Percentiles rank a stretch among this genome's conserved stretches.
Conservation (phyloP, 2,113 vertebrate genomes). For the Actinemys pallida region DNA sequence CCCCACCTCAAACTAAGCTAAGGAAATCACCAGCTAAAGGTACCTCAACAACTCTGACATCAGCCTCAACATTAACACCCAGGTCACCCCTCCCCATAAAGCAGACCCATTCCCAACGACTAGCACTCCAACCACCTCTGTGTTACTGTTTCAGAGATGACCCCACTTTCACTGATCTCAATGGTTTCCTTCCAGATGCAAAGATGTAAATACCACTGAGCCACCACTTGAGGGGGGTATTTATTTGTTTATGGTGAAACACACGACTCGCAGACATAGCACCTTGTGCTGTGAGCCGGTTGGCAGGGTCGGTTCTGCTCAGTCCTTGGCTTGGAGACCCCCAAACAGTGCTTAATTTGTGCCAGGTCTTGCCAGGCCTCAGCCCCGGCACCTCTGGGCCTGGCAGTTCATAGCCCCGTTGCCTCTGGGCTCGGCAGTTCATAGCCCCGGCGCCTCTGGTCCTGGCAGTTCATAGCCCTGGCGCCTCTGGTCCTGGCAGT, state of each 20-base stretch:
- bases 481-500: no score
- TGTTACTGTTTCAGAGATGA: not conserved
- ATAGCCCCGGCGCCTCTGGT: no score
- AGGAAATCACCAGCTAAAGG: not conserved
- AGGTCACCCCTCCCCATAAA: not conserved
- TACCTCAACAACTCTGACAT: not conserved
- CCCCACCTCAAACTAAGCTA: not conserved
- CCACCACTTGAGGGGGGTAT: not conserved
- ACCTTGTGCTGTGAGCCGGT: not conserved
- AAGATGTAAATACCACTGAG: not conserved
- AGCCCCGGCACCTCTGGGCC: no score
- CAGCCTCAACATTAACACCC: not conserved
- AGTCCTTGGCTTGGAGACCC: not conserved
- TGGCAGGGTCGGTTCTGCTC: not conserved
- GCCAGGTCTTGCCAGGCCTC: no score
- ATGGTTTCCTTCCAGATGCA: not conserved
- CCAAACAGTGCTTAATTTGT: no score
- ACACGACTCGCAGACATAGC: not conserved
- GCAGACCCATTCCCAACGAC: not conserved
- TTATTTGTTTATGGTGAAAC: not conserved
- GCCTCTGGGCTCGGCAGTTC: no score
- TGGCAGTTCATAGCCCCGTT: no score
- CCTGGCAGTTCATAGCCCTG: rapidly evolving
- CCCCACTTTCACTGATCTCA: not conserved
- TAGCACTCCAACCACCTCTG: not conserved